Conservation (phyloP, 2,113 vertebrate species). For the Epinephelus lanceolatus region DNA sequence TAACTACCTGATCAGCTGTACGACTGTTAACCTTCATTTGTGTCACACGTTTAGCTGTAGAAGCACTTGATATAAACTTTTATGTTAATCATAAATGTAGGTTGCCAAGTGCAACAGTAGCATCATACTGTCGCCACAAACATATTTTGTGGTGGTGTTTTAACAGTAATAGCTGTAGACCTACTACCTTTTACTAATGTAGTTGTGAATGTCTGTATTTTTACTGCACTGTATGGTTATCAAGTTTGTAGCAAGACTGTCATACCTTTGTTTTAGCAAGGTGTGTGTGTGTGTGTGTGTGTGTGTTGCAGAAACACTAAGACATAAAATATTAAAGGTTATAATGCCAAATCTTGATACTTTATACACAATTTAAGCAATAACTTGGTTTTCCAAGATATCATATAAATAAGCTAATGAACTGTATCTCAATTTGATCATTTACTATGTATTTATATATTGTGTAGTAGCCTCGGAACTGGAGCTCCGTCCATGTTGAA, state of each 20-base stretch:
- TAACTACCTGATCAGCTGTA: conserved; percentile 30
- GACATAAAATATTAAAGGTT: background rate
- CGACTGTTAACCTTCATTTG: conserved; percentile 15
- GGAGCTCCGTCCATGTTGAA: conserved; percentile 26
- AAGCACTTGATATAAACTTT: conserved; percentile 14
- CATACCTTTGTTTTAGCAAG: background rate
- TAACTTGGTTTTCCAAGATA: background rate
- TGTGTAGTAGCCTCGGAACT: background rate
- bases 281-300: conserved; percentile 27
- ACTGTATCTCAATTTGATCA: background rate
- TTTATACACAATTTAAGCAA: conserved; percentile 20
- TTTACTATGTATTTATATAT: conserved; percentile 6
- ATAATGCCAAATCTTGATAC: background rate
- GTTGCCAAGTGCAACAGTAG: conserved; percentile 12
- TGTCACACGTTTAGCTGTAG: conserved; percentile 11
- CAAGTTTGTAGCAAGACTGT: conserved; percentile 40
- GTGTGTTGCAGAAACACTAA: conserved; percentile 37
- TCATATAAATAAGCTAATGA: conserved; percentile 36
- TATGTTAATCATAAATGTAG: background rate
- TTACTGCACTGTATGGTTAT: conserved; percentile 40
- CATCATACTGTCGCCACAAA: background rate
- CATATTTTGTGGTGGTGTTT: conserved; percentile 3
- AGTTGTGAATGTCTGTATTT: conserved; percentile 27
- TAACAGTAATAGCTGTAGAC: background rate
- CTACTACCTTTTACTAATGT: conserved; percentile 11